Evolutionary conservation across 2,797 vertebrate genomes (phyloP).

Genomic region (Dermochelys coriacea): DNA sequence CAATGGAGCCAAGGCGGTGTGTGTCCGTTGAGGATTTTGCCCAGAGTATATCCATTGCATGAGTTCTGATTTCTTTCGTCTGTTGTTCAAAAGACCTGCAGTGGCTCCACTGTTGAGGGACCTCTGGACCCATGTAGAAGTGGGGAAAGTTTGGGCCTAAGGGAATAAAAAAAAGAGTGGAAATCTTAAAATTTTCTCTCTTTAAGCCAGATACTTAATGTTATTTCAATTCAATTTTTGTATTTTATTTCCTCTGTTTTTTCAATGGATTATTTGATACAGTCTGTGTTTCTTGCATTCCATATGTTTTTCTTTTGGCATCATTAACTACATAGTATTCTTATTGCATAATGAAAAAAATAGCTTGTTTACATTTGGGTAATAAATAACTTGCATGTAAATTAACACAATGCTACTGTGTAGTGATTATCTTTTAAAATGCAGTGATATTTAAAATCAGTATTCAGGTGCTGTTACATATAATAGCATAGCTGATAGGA

Average conservation of each 20-base stretch:
- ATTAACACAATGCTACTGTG: background rate
- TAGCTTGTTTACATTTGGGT: background rate
- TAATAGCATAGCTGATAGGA: background rate
- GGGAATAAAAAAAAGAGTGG: background rate
- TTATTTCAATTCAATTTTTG: background rate
- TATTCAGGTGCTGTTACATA: background rate
- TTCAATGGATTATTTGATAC: rapidly evolving
- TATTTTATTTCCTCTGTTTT: background rate
- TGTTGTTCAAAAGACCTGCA: background rate
- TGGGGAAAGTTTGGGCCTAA: background rate
- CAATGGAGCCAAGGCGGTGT: background rate
- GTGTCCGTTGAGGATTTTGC: background rate
- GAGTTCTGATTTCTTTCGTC: background rate
- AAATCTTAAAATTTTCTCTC: background rate
- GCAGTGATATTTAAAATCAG: background rate
- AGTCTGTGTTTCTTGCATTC: background rate
- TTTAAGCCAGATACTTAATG: background rate
- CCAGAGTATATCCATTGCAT: rapidly evolving
- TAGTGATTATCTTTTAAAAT: background rate
- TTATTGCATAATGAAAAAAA: background rate
- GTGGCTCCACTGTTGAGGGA: background rate
- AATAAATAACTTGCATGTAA: background rate
- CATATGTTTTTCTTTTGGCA: background rate
- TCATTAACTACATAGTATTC: background rate
- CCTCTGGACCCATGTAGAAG: background rate